phyloP scores from a whole-genome alignment of 2,888 invertebrate genomes.

The Oxystoma pomonae region DNA sequence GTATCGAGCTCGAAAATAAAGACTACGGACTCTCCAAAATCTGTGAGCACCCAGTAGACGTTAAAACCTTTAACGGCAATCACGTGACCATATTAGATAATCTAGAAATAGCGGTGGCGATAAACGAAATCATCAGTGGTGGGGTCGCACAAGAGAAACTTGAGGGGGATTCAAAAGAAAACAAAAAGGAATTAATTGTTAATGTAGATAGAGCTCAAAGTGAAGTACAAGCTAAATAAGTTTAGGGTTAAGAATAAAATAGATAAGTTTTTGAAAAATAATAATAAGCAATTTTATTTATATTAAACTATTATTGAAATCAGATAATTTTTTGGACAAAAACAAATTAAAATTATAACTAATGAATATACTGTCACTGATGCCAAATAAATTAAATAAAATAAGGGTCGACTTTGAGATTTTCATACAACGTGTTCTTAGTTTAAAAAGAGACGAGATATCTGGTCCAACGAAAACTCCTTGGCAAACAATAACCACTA shows the following conservation, averaged over 20 bases:
- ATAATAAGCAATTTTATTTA: too few relatives aligned
- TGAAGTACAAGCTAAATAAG: not conserved
- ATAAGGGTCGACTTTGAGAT: too few relatives aligned
- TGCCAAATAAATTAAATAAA: too few relatives aligned
- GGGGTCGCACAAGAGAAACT: not conserved
- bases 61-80: slow-evolving; percentile 65
- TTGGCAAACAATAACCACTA: too few relatives aligned
- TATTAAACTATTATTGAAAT: too few relatives aligned
- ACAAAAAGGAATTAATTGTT: not conserved
- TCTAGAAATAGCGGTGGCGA: slow-evolving; percentile 32
- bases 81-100: slow-evolving; percentile 67
- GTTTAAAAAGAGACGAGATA: too few relatives aligned
- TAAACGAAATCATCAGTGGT: slow-evolving; percentile 9
- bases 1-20: slow-evolving; percentile 44
- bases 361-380: too few relatives aligned
- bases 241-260: not conserved
- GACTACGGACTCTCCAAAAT: slow-evolving; percentile 58
- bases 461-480: too few relatives aligned
- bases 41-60: slow-evolving; percentile 50
- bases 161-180: not conserved
- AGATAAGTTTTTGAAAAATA: not conserved
- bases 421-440: too few relatives aligned
- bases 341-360: too few relatives aligned
- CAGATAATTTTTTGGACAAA: too few relatives aligned
- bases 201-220: not conserved